Conservation (phyloP, 2,888 invertebrate species). For the Entomobrya proxima region DNA sequence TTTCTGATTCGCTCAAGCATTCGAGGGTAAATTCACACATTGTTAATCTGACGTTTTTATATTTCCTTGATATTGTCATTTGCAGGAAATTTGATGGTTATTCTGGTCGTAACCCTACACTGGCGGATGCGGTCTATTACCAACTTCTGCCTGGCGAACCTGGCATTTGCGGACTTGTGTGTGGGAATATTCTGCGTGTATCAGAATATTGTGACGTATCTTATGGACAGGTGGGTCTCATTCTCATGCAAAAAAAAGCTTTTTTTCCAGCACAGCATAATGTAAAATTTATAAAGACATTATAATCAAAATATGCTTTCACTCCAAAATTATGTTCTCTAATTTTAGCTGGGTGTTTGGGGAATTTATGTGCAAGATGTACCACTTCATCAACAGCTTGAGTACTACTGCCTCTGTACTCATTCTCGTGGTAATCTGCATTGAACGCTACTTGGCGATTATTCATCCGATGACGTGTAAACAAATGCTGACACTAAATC, state of each 20-base stretch:
- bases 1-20: too few relatives aligned
- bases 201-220: constrained; percentile 78
- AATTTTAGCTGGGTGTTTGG: constrained; percentile 86
- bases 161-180: constrained; percentile 78
- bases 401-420: constrained; percentile 94
- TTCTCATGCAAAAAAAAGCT: too few relatives aligned
- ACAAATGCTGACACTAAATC: constrained; percentile 86
- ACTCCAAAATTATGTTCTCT: too few relatives aligned
- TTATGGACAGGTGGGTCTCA: constrained; percentile 38
- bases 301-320: too few relatives aligned
- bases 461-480: constrained; percentile 90
- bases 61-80: not conserved
- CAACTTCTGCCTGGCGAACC: constrained; percentile 89
- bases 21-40: too few relatives aligned
- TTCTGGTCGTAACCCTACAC: constrained; percentile 89
- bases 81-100: constrained; percentile 81
- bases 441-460: constrained; percentile 91
- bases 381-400: constrained; percentile 91
- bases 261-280: too few relatives aligned
- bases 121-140: constrained; percentile 90
- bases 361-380: constrained; percentile 91
- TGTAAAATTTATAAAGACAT: too few relatives aligned
- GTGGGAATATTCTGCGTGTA: constrained; percentile 92
- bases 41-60: too few relatives aligned
- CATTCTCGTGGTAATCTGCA: constrained; percentile 91